Conservation (phyloP, 2,797 vertebrate genomes). For the Adrianichthys oophorus region DNA sequence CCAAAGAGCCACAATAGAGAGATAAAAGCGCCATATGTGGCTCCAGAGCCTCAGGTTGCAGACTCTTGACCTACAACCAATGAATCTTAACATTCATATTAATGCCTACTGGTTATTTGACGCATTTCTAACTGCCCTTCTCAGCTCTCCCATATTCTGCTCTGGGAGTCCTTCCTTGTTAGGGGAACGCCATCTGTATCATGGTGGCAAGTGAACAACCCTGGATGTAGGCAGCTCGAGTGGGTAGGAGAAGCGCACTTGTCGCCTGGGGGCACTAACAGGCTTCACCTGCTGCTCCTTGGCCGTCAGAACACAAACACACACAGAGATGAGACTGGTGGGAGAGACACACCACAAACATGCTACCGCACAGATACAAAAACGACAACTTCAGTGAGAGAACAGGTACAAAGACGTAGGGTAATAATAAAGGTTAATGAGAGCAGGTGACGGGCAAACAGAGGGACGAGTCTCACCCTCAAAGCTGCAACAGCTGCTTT, state of each 20-base stretch:
- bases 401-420: conserved; percentile 27
- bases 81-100: not conserved
- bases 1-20: too few species aligned
- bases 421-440: conserved; percentile 17
- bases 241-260: conserved; percentile 84
- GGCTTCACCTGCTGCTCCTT: conserved; percentile 83
- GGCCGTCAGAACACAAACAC: conserved; percentile 66
- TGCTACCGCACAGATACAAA: conserved; percentile 58
- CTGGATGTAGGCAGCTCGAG: conserved; percentile 82
- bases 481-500: conserved; percentile 92
- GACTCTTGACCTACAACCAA: too few species aligned
- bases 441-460: conserved; percentile 24
- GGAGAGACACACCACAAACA: conserved; percentile 63
- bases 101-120: not conserved
- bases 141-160: not conserved
- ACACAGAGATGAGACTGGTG: conserved; percentile 58
- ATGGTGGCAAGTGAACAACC: conserved; percentile 77
- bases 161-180: conserved; percentile 79
- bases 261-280: conserved; percentile 77
- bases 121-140: conserved; percentile 9
- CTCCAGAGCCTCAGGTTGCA: too few species aligned
- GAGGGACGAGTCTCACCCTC: conserved; percentile 77
- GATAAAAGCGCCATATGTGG: too few species aligned
- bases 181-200: conserved; percentile 81
- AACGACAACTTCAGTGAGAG: conserved; percentile 44